phyloP scores from a whole-genome alignment of 2,113 vertebrate species.

The Mesoclemmys tuberculata region DNA sequence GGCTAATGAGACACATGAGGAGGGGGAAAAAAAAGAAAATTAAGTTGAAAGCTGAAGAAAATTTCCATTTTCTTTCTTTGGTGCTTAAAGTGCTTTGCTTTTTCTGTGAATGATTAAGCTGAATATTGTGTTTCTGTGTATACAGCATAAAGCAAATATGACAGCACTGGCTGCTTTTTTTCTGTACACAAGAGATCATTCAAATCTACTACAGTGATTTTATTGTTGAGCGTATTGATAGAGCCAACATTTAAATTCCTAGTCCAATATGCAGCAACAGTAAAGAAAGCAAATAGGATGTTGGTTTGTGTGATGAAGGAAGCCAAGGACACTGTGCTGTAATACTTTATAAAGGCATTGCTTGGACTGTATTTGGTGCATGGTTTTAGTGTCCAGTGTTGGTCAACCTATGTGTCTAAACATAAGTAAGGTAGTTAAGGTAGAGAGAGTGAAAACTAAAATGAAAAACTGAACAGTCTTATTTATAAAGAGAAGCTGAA shows the following conservation, averaged over 20 bases:
- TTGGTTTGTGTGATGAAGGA: neutral
- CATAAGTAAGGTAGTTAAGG: neutral
- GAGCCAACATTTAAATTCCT: neutral
- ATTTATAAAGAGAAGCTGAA: neutral
- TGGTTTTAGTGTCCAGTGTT: neutral
- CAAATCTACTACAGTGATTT: neutral
- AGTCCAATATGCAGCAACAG: neutral
- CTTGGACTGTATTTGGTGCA: neutral
- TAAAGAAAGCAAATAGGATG: neutral
- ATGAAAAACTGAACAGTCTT: rapidly evolving
- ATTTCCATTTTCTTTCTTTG: neutral
- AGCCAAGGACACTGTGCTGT: neutral
- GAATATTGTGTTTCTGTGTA: neutral
- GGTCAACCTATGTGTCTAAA: neutral
- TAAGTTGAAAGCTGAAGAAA: neutral
- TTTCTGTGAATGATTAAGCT: neutral
- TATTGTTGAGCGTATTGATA: rapidly evolving
- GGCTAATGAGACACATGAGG: neutral
- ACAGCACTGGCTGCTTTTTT: neutral
- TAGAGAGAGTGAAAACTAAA: neutral
- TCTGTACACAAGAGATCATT: neutral
- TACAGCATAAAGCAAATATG: neutral
- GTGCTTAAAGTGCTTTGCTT: neutral
- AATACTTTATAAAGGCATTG: neutral
- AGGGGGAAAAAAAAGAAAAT: neutral